Evolutionary conservation across 2,113 vertebrate genomes (phyloP).

Genomic region (Junco hyemalis): DNA sequence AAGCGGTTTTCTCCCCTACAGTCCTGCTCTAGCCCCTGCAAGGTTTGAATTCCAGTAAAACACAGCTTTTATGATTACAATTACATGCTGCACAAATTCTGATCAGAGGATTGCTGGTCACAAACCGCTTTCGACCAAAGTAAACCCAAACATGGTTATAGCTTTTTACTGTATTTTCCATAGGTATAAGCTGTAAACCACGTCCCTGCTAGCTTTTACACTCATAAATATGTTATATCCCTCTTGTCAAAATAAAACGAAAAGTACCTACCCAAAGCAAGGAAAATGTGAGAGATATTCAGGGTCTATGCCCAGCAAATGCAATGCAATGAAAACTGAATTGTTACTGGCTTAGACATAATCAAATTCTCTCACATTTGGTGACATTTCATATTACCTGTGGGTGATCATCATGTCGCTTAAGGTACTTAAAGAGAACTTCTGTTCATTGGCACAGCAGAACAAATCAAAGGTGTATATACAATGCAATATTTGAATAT

Average conservation of each 20-base stretch:
- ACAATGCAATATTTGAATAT: not conserved
- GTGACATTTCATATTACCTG: not conserved
- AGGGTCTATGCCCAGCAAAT: not conserved
- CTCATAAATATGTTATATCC: not conserved
- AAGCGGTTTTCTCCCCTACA: not conserved
- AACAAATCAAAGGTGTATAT: not conserved
- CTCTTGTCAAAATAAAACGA: not conserved
- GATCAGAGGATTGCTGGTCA: conserved; percentile 1
- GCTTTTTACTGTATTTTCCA: conserved; percentile 18
- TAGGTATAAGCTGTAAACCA: not conserved
- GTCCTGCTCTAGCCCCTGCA: not conserved
- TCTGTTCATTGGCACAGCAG: not conserved
- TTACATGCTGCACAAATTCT: conserved; percentile 49
- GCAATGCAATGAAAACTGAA: not conserved
- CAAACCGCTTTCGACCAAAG: not conserved
- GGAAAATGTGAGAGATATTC: not conserved
- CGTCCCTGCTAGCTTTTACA: not conserved
- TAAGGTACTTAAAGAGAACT: not conserved
- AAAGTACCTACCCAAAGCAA: not conserved
- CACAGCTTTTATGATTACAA: conserved; percentile 22
- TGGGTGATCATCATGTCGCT: not conserved
- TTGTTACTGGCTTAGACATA: not conserved
- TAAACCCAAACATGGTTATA: not conserved
- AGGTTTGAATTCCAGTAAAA: conserved; percentile 7
- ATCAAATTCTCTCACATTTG: not conserved